Evolutionary conservation across 2,113 vertebrate species (phyloP), one percentile per base, ranked within the genome.

Genomic region (Oceanodroma tethys): DNA sequence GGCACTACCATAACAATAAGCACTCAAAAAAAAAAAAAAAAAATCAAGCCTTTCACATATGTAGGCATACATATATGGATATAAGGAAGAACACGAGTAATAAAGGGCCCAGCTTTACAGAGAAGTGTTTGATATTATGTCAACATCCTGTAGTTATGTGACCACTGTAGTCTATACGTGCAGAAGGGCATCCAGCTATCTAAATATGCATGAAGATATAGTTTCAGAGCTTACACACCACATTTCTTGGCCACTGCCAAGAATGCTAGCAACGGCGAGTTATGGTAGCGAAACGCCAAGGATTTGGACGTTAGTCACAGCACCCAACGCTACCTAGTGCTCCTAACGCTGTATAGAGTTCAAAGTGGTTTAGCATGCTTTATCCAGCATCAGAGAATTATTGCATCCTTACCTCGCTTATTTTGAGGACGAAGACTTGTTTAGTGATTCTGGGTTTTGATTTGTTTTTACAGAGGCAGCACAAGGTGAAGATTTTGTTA

Each of bases 341-440:
- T 66, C 34, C 25, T 30, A 10, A 36, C 1, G 2, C 16, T 16
- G 5, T 0, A 7, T 15, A 40, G 42, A 34, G n/a, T 19, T 43
- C n/a, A 30, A 6, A 19, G 16, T 13, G 14, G 2, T n/a, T 76
- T 22, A 36, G 15, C 5, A 16, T 7, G 7, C 16, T 52, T 23
- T 63, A 40, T 4, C 14, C 50, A 32, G 10, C 6, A 56, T 8
- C 50, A 42, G 30, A 22, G 32, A 27, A 6, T 8, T 16, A 6
- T 1, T 25, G 22, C 22, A 43, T 18, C 34, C 26, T 59, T 42
- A 21, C 9, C 23, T 60, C 0, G 0, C 3, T 1, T 32, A 3
- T 34, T 90, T 23, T 30, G 27, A 83, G 26, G 89, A 5, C 3
- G 5, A 34, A 55, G 17, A 47, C 9, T 40, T 55, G 4, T 38